Conservation (phyloP, 30 jellyfish, hydroid and myxozoan species). For the Clytia hemisphaerica region DNA sequence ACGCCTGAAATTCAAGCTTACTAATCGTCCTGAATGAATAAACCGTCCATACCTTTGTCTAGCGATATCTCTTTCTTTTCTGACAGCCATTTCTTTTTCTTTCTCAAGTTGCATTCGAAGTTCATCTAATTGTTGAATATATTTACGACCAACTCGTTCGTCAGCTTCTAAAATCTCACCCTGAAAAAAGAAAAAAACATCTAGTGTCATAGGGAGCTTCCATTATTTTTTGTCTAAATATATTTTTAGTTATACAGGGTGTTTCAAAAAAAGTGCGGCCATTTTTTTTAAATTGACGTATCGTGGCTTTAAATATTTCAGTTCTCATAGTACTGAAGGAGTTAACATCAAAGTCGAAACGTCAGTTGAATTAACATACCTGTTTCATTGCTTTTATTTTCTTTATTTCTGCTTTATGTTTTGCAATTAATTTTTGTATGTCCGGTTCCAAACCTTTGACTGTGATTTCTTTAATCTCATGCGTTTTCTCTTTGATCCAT, state of each 20-base stretch:
- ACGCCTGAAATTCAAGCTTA: no score
- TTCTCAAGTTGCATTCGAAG: slow-evolving; percentile 58
- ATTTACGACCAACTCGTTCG: slow-evolving; percentile 82
- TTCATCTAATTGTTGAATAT: slow-evolving; percentile 79
- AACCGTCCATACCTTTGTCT: slow-evolving; percentile 77
- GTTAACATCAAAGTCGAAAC: no score
- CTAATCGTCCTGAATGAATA: no score
- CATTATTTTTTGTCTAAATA: no score
- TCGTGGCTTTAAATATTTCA: no score
- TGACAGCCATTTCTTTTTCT: slow-evolving; percentile 79
- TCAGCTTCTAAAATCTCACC: slow-evolving; percentile 85
- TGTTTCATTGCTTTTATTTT: slow-evolving; percentile 79
- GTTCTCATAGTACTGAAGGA: no score
- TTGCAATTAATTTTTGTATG: slow-evolving; percentile 75
- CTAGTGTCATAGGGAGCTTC: no score
- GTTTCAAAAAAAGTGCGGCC: no score
- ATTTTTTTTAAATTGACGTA: no score
- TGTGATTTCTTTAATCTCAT: slow-evolving; percentile 87
- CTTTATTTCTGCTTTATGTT: slow-evolving; percentile 89
- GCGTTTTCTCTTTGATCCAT: slow-evolving; percentile 92
- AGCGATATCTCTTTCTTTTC: slow-evolving; percentile 80
- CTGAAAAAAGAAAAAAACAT: no score
- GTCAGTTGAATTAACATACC: no score
- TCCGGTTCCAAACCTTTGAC: slow-evolving; percentile 98
- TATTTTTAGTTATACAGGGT: no score